phyloP scores from a whole-genome alignment of 1,140 invertebrate genomes.

The Nasonia vitripennis region DNA sequence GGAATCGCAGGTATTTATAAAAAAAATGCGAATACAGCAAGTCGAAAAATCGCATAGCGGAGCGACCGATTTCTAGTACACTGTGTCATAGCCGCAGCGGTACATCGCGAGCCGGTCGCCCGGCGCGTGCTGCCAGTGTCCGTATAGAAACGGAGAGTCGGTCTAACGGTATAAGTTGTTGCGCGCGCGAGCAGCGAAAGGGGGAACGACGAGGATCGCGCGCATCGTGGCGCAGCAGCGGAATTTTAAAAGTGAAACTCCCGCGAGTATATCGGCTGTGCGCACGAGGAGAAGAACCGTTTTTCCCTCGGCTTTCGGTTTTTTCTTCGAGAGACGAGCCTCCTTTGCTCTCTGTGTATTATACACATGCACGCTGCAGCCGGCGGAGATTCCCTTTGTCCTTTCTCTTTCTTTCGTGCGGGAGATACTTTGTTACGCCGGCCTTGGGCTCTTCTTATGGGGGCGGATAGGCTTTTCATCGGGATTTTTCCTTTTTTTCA shows the following conservation, averaged over 20 bases:
- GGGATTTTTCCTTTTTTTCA: neutral
- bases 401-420: constrained; percentile 44
- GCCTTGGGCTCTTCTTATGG: neutral
- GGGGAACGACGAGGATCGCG: neutral
- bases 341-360: neutral
- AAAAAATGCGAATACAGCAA: neutral
- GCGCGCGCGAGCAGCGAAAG: neutral
- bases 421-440: neutral
- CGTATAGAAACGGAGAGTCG: constrained; percentile 42
- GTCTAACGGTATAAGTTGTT: neutral
- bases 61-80: neutral
- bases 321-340: neutral
- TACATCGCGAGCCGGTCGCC: neutral
- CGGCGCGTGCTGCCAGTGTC: neutral
- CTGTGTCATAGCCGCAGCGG: neutral
- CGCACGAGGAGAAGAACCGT: constrained; percentile 9
- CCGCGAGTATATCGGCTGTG: neutral
- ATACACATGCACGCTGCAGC: too few relatives aligned
- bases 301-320: constrained; percentile 40
- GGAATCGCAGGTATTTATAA: neutral
- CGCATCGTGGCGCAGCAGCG: neutral
- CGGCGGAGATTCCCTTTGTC: constrained; percentile 10
- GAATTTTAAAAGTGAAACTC: constrained; percentile 51
- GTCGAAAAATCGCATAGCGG: neutral
- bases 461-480: neutral